Base-by-base conservation (phyloP, 2,888 invertebrate species). In the Zaprionus bogoriensis region DNA sequence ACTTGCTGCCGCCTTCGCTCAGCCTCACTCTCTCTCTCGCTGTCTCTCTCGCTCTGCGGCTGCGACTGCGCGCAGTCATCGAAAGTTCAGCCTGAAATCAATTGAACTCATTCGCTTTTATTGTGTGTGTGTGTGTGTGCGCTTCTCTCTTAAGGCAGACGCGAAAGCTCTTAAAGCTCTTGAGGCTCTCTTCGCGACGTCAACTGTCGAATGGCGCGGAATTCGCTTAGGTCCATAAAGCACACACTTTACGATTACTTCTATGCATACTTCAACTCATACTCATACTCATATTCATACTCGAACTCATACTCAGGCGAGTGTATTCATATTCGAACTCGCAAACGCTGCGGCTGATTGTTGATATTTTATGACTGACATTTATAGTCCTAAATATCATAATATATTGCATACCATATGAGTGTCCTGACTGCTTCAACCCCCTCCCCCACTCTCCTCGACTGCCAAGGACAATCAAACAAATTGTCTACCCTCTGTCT, bases 361-460 rank as follows among this genome's bases (percentile, higher is more conserved):
- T 59, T 63, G 65, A 62, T 67, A 65, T 79, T 75, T 81, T 86
- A 86, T 77, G 66, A 60, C 48, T 58, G 61, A 63, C 65, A 46
- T 80, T 79, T 80, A 83, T 81, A 77, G 64, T 80, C 65, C 51
- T 63, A 82, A 82, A 64, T 78, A 71, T 67, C 62, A 45, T 50
- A 67, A 76, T 64, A 73, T 65, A 63, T 58, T 38, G 59, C 39
- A 60, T 39, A 59, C 51, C 25, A 42, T 46, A 58, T 47, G 32
- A 42, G 41, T 28, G 32, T 60, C 39, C 45, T 48, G 30, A 46
- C n/a, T 39, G 20, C 17, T 14, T 25, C 14, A 23, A n/a, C 22
- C 19, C 27, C 25, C 19, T 23, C 5, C 5, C 6, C 25, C 10
- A 3, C 32, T 22, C 12, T 46, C 22, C 46, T n/a, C 32, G 20